These are phyloP conservation scores for Neoaliturus tenellus DNA, from an alignment of 2,888 invertebrate species.

Conservation along the genomic window DNA sequence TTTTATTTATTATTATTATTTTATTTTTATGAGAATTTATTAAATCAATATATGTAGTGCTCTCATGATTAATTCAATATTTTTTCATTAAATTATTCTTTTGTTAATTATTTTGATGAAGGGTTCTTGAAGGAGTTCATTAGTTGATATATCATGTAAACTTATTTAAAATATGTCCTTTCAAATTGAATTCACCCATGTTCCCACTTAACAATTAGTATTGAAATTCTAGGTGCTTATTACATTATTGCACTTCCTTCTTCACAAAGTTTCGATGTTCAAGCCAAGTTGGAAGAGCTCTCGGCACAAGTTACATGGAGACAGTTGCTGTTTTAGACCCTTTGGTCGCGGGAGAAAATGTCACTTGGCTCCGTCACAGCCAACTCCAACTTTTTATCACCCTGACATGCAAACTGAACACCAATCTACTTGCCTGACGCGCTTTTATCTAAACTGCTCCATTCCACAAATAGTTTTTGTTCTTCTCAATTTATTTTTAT, in stretches of 20 bases:
- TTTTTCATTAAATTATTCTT: no score
- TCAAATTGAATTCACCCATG: no score
- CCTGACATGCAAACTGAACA: conserved; percentile 23
- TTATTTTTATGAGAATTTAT: no score
- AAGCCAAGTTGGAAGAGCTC: conserved; percentile 2
- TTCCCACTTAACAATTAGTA: no score
- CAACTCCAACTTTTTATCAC: conserved; percentile 8
- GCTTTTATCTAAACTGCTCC: conserved; percentile 24
- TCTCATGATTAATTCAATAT: no score
- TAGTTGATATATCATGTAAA: no score
- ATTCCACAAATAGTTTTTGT: conserved; percentile 18
- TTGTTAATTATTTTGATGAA: no score
- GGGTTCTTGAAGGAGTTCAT: no score
- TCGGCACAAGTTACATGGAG: not conserved
- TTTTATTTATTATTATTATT: no score
- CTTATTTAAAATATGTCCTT: no score
- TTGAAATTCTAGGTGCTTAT: not conserved
- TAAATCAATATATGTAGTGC: no score
- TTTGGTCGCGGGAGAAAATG: not conserved
- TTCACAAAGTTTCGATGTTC: not conserved
- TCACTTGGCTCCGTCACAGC: not conserved
- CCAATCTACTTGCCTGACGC: conserved; percentile 1
- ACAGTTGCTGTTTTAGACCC: conserved; percentile 9
- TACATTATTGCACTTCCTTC: not conserved
- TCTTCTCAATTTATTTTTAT: not conserved